Evolutionary conservation across 2,888 invertebrate genomes (phyloP).

Genomic region (Athrips mouffetella): DNA sequence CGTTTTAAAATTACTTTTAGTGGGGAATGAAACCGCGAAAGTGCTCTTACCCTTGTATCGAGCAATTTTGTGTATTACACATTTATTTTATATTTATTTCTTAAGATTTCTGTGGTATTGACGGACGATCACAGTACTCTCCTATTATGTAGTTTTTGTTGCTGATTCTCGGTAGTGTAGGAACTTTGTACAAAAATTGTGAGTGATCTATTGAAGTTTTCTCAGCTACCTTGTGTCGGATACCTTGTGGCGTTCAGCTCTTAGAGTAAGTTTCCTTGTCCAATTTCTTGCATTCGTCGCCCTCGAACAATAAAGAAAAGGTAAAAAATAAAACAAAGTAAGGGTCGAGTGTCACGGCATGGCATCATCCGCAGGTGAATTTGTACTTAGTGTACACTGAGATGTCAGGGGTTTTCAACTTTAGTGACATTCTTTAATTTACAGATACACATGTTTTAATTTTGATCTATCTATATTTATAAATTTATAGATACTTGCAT

Average conservation of each 20-base stretch:
- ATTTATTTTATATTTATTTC: constrained; percentile 19
- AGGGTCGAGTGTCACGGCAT: constrained; percentile 52
- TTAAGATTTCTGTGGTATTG: constrained; percentile 21
- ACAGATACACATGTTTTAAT: not conserved
- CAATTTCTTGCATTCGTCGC: constrained; percentile 31
- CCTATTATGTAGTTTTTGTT: constrained; percentile 8
- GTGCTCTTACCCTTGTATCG: constrained; percentile 22
- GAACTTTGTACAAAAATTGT: too few species aligned
- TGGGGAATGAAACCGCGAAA: constrained; percentile 28
- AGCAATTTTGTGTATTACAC: constrained; percentile 21
- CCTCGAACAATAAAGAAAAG: constrained; percentile 48
- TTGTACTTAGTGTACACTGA: constrained; percentile 45
- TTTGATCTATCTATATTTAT: too few species aligned
- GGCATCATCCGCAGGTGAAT: constrained; percentile 40
- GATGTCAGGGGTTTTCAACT: constrained; percentile 30
- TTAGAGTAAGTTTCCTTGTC: constrained; percentile 1
- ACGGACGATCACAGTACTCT: constrained; percentile 11
- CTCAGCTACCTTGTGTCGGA: too few species aligned
- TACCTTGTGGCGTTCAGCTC: too few species aligned
- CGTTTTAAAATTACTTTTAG: constrained; percentile 33
- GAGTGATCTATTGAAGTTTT: too few species aligned
- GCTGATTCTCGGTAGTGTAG: too few species aligned
- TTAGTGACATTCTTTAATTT: not conserved
- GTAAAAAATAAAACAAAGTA: constrained; percentile 54
- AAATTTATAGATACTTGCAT: too few species aligned